phyloP scores from a whole-genome alignment of 2,113 vertebrate genomes.

The Acinonyx jubatus region DNA sequence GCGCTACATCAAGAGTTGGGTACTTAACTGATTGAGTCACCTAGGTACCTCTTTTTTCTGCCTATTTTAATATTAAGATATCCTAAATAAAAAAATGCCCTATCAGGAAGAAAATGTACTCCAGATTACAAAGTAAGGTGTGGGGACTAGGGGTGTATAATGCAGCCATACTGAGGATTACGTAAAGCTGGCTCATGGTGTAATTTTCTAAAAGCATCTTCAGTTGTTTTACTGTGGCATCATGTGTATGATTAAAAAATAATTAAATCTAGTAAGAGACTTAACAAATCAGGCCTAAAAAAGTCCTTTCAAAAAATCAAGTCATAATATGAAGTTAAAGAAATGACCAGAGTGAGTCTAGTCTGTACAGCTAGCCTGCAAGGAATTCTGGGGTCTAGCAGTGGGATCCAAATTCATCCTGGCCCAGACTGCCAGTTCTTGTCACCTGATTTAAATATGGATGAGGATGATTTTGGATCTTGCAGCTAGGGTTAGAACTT shows the following conservation, averaged over 20 bases:
- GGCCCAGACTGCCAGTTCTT: not conserved
- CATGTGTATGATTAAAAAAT: not conserved
- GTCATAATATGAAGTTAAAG: not conserved
- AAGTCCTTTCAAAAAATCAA: not conserved
- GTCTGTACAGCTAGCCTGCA: not conserved
- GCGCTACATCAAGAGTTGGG: too few relatives aligned
- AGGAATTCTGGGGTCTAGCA: not conserved
- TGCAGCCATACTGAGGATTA: not conserved
- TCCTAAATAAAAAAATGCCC: not conserved
- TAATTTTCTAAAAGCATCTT: constrained; percentile 17
- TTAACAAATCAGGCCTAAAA: not conserved
- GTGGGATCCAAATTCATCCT: not conserved
- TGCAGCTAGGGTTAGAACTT: not conserved
- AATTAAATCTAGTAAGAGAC: constrained; percentile 4
- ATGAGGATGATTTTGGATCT: not conserved
- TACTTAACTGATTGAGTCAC: too few relatives aligned
- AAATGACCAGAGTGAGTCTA: not conserved
- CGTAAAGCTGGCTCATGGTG: not conserved
- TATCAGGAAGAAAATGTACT: not conserved
- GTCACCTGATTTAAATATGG: not conserved
- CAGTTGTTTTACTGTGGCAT: constrained; percentile 20
- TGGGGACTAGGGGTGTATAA: not conserved
- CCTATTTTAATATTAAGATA: constrained; percentile 3
- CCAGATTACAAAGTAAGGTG: not conserved
- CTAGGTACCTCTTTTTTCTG: not conserved